Evolutionary conservation across 2,113 vertebrate genomes (phyloP).

Genomic region (Rhinolophus ferrumequinum): DNA sequence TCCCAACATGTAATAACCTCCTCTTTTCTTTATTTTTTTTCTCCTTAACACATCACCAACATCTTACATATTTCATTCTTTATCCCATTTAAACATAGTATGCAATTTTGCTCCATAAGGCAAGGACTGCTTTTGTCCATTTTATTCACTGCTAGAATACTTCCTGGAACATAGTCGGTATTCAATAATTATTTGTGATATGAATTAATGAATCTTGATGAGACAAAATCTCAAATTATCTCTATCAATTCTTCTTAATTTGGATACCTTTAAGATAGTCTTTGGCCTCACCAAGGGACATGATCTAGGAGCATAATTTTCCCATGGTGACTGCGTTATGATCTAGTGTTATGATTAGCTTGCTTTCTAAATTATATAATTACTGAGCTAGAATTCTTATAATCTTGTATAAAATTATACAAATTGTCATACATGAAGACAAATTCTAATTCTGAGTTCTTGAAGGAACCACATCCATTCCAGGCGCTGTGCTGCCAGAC

Average conservation of each 20-base stretch:
- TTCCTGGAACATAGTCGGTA: neutral
- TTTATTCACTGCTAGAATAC: neutral
- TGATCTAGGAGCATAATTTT: conserved; percentile 14
- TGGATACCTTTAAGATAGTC: neutral
- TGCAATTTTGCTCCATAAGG: neutral
- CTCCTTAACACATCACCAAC: neutral
- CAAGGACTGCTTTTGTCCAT: neutral
- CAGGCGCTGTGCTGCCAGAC: neutral
- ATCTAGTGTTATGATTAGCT: neutral
- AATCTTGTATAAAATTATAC: too few species aligned
- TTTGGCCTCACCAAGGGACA: neutral
- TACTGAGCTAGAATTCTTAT: neutral
- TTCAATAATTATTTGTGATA: neutral
- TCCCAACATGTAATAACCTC: neutral
- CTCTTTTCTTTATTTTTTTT: neutral
- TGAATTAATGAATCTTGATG: conserved; percentile 13
- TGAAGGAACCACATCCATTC: neutral
- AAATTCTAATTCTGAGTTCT: conserved; percentile 4
- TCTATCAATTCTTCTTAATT: neutral
- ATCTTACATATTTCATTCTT: neutral
- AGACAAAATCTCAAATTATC: neutral
- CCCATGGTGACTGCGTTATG: neutral
- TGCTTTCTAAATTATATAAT: conserved; percentile 8
- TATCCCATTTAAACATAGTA: neutral
- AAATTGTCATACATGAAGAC: neutral